These are phyloP conservation scores for Lepus oiostolus DNA, from an alignment of 2,797 vertebrate genomes.

Conservation along the genomic window DNA sequence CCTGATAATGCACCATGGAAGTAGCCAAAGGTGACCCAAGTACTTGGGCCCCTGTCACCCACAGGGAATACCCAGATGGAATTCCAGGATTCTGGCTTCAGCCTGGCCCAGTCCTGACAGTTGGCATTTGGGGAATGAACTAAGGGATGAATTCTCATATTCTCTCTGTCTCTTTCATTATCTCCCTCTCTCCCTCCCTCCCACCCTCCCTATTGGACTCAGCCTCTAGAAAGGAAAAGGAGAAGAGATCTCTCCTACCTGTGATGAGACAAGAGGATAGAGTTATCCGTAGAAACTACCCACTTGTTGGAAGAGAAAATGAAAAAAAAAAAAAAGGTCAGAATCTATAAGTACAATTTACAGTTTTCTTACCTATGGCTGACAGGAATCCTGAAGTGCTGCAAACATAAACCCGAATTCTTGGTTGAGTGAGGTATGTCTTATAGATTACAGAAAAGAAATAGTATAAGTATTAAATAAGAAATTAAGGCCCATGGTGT, in stretches of 20 bases:
- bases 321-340: not conserved
- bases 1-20: too few relatives aligned
- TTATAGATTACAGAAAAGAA: not conserved
- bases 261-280: not conserved
- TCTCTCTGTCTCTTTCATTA: too few relatives aligned
- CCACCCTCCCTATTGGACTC: not conserved
- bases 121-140: too few relatives aligned
- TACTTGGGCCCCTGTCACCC: too few relatives aligned
- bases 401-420: not conserved
- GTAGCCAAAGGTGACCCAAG: too few relatives aligned
- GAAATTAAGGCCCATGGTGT: not conserved
- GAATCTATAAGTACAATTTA: not conserved
- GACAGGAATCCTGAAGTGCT: not conserved
- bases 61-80: too few relatives aligned
- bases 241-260: not conserved
- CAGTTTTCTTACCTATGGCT: not conserved
- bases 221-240: not conserved
- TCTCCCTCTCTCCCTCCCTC: too few relatives aligned
- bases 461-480: not conserved
- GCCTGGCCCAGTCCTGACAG: too few relatives aligned
- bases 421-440: not conserved
- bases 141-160: too few relatives aligned
- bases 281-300: not conserved
- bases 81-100: too few relatives aligned
- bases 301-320: not conserved